Conservation (phyloP, 1,140 invertebrate genomes). For the Bombyx mandarina region DNA sequence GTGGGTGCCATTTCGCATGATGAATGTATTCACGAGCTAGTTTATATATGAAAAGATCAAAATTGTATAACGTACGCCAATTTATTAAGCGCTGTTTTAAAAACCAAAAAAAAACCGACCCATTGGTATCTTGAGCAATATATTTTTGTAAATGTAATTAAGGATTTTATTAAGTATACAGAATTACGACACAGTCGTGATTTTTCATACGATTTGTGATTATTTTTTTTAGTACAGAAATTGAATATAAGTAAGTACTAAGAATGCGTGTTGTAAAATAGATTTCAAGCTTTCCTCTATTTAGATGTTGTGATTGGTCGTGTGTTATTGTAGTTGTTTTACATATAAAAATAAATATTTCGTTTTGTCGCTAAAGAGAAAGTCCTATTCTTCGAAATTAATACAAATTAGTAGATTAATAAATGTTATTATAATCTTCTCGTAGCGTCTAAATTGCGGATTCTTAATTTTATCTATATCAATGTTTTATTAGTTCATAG, state of each 20-base stretch:
- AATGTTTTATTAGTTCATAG: too few relatives aligned
- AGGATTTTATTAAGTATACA: constrained; percentile 61
- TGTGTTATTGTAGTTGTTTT: constrained; percentile 47
- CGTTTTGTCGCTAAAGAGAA: too few relatives aligned
- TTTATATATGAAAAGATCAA: too few relatives aligned
- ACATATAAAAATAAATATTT: constrained; percentile 2
- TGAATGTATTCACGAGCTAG: too few relatives aligned
- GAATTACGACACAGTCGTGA: constrained; percentile 17
- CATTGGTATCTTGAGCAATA: constrained; percentile 66
- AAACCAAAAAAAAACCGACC: constrained; percentile 37
- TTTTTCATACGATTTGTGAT: constrained; percentile 54
- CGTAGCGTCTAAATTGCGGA: too few relatives aligned
- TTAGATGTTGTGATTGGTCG: constrained; percentile 36
- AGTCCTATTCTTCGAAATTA: too few relatives aligned
- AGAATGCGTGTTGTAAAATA: constrained; percentile 35
- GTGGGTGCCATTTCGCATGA: too few relatives aligned
- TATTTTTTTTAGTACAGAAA: constrained; percentile 33
- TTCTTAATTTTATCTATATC: too few relatives aligned
- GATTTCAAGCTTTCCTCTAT: constrained; percentile 30
- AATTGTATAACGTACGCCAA: constrained; percentile 13
- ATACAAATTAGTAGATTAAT: too few relatives aligned
- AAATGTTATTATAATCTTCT: too few relatives aligned
- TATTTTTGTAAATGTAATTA: constrained; percentile 51
- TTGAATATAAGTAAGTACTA: constrained; percentile 40
- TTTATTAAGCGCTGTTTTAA: constrained; percentile 55